These are phyloP conservation scores for Phortica okadai DNA, from an alignment of 2,888 invertebrate genomes.

Conservation along the genomic window DNA sequence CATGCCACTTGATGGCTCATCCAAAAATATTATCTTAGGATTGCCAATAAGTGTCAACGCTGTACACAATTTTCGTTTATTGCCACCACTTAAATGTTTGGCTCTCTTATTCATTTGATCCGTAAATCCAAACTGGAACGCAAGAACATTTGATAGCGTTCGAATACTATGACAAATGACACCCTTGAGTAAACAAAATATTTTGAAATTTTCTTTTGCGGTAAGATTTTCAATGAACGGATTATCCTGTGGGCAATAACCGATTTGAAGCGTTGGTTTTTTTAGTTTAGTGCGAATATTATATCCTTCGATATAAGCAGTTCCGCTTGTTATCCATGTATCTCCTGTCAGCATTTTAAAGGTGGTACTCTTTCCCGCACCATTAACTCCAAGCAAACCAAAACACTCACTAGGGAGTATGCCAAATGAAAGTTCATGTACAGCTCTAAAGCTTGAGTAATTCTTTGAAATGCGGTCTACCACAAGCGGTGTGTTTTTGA, in stretches of 20 bases:
- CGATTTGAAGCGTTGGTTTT: constrained; percentile 72
- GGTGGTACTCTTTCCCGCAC: constrained; percentile 90
- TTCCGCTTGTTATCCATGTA: constrained; percentile 82
- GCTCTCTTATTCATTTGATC: constrained; percentile 80
- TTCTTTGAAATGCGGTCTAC: constrained; percentile 7
- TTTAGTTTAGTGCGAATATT: constrained; percentile 73
- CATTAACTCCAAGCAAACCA: constrained; percentile 87
- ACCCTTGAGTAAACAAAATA: constrained; percentile 81
- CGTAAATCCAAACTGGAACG: constrained; percentile 78
- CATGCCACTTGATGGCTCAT: constrained; percentile 80
- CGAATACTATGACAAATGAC: constrained; percentile 66
- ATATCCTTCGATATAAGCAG: constrained; percentile 81
- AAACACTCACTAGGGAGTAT: constrained; percentile 82
- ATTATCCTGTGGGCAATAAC: constrained; percentile 85
- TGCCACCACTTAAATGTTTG: constrained; percentile 81
- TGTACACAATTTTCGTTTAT: constrained; percentile 83
- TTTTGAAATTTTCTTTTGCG: constrained; percentile 80
- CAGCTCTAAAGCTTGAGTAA: not conserved
- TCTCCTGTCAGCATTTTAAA: constrained; percentile 93
- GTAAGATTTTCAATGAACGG: constrained; percentile 82
- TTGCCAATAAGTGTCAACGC: constrained; percentile 82
- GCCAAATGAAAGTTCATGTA: not conserved
- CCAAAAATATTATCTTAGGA: constrained; percentile 82
- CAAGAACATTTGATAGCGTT: constrained; percentile 57
- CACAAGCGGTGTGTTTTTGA: not conserved